Percentiles rank a stretch among this genome's conserved stretches.
Evolutionary conservation across 2,797 vertebrate species (phyloP).

Genomic region (Muraenolepis orangiensis): DNA sequence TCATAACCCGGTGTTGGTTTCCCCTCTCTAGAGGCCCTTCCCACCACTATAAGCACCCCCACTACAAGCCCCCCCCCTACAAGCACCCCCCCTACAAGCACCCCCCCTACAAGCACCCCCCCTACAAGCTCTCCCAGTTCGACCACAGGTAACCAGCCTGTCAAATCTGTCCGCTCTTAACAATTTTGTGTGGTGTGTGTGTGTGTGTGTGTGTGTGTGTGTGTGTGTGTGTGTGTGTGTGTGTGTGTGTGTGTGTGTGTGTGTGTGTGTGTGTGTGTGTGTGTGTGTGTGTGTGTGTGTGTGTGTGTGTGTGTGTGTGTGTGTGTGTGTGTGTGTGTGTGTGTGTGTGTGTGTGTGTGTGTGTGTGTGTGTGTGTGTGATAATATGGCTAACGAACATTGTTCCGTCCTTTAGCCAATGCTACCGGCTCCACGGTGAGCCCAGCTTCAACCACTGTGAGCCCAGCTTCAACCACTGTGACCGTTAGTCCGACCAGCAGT

Average conservation of each 20-base stretch:
- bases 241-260: background rate
- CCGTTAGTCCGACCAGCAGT: background rate
- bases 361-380: background rate
- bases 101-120: slow-evolving; percentile 17
- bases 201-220: background rate
- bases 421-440: slow-evolving; percentile 13
- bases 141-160: slow-evolving; percentile 60
- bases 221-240: background rate
- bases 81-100: fast-evolving
- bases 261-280: background rate
- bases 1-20: slow-evolving; percentile 51
- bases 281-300: background rate
- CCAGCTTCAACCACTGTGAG: background rate
- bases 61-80: fast-evolving
- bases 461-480: slow-evolving; percentile 16
- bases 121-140: slow-evolving; percentile 23
- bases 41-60: fast-evolving
- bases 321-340: background rate
- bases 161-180: slow-evolving; percentile 4
- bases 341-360: background rate
- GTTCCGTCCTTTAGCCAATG: background rate
- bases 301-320: background rate
- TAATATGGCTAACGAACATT: slow-evolving; percentile 18
- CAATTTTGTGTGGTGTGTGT: background rate
- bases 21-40: slow-evolving; percentile 18